Base-by-base conservation (phyloP, 2,888 invertebrate species). In the Pristionchus mayeri region DNA sequence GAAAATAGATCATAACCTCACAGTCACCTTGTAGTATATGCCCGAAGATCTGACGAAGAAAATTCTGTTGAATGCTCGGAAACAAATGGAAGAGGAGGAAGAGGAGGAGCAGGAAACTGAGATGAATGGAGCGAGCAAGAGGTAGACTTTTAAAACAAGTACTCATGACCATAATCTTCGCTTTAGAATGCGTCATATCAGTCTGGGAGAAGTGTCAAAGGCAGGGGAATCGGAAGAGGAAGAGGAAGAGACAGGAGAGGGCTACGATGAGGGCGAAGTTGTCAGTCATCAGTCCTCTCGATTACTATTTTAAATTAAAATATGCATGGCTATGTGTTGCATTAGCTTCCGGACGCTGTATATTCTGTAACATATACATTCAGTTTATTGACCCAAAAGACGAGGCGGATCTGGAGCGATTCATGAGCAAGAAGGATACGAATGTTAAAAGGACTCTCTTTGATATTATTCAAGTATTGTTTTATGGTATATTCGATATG, bases 361-460 rank as follows among this genome's bases (percentile, higher is more conserved):
- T 60, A n/a, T 60, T 60, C 7, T 71, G n/a, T 57, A n/a, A 30
- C 34, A 1, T 76, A 24, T 67, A 34, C 11, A 63, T 88, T 60
- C 80, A 90, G 88, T 86, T 90, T 60, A 85, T 91, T 16, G 87
- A 90, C 71, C 88, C 90, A 2, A 86, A 90, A 75, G 95, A 96
- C 93, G 96, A 96, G 92, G 97, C 97, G 80, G 97, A 97, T 0
- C 95, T 98, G 86, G 95, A 95, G 93, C 95, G 95, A 94, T 98
- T 98, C 90, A 95, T 96, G 95, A 94, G 94, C 85, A 94, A 94
- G 88, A 88, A 87, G 54, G 95, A 95, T 90, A 94, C 95, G 6
- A 93, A 93, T 27, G 95, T 95, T 82, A 95, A 95, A 40, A 94
- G 95, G 85, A 96, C 96, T 1, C 93, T 98, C 57, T 96, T 96